Evolutionary conservation across 2,797 vertebrate species (phyloP).

Genomic region (Mormyrops attenuatus): DNA sequence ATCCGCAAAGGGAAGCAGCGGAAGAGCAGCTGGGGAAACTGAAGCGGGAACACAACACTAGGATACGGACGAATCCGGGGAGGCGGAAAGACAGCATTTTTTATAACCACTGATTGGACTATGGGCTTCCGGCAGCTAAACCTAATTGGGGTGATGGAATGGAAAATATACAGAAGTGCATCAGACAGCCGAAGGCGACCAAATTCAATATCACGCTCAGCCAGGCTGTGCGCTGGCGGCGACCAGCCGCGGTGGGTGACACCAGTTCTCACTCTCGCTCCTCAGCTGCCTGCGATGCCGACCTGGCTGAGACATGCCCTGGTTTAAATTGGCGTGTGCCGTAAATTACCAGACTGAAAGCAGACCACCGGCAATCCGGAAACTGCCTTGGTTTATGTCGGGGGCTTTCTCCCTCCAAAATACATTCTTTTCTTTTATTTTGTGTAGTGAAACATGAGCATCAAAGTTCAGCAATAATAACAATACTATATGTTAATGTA

Average conservation of each 20-base stretch:
- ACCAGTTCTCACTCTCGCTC: not conserved
- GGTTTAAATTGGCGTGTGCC: not conserved
- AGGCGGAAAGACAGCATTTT: not conserved
- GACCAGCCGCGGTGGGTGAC: not conserved
- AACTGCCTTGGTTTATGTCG: not conserved
- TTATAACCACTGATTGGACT: not conserved
- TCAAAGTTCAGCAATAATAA: not conserved
- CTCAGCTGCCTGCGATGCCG: not conserved
- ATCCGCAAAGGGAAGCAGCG: not conserved
- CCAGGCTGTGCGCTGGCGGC: not conserved
- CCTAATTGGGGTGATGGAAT: conserved; percentile 5
- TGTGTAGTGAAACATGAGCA: not conserved
- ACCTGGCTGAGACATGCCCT: not conserved
- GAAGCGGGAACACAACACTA: not conserved
- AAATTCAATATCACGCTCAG: conserved; percentile 6
- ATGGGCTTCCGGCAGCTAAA: not conserved
- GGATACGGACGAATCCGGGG: not conserved
- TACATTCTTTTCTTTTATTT: not conserved
- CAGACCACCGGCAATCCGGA: not conserved
- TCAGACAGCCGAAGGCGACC: not conserved
- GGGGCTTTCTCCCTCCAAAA: not conserved
- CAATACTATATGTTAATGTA: not conserved
- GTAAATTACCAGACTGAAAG: not conserved
- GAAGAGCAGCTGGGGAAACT: not conserved
- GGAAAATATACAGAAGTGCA: not conserved